A percentile compares a stretch with the other conserved stretches of the same genome.
Evolutionary conservation across 2,888 invertebrate species (phyloP).

Genomic region (Limnephilus marmoratus): DNA sequence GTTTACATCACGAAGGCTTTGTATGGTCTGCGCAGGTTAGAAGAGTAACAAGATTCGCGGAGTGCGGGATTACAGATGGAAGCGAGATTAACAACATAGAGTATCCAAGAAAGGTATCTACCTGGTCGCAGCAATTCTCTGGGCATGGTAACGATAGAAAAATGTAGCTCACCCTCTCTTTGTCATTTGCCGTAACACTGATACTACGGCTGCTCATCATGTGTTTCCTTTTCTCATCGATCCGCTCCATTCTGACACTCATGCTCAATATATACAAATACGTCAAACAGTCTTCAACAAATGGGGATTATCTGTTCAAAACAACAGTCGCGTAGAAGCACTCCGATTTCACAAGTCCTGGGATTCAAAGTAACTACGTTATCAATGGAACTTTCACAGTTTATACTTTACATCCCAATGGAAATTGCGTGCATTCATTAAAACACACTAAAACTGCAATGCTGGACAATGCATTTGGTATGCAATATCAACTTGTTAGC

Average conservation of each 20-base stretch:
- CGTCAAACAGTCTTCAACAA: not conserved
- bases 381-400: not conserved
- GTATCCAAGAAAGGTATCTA: constrained; percentile 67
- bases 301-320: not conserved
- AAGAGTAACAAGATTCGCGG: not conserved
- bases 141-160: constrained; percentile 78
- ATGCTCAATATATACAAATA: not conserved
- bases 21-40: not conserved
- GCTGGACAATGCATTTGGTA: not conserved
- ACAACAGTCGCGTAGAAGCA: not conserved
- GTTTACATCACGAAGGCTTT: not conserved
- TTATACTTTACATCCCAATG: not conserved
- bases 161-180: constrained; percentile 76
- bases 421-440: not conserved
- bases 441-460: not conserved
- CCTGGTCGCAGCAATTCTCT: constrained; percentile 77
- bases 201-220: constrained; percentile 65
- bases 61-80: constrained; percentile 10
- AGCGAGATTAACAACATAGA: constrained; percentile 50
- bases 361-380: too few relatives aligned
- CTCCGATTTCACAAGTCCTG: constrained; percentile 5
- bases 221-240: constrained; percentile 60
- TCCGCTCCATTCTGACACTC: constrained; percentile 57
- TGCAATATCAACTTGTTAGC: not conserved
- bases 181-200: constrained; percentile 61